Evolutionary conservation across 2,888 invertebrate species (phyloP).

Genomic region (Sepiola atlantica): DNA sequence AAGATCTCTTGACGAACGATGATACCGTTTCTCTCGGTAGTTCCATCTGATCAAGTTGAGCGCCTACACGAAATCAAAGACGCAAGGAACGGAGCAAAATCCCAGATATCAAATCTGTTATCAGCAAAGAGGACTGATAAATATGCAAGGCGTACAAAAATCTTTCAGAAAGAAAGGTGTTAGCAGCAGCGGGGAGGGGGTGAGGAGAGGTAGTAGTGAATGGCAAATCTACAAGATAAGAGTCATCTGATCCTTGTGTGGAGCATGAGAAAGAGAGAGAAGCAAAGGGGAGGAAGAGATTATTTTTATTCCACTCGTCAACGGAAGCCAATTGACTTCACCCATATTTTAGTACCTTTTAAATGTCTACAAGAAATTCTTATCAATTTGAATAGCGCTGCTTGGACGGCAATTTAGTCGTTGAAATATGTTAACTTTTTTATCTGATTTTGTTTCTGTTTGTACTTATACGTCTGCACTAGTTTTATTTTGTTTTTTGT

Average conservation of each 20-base stretch:
- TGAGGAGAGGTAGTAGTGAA: neutral
- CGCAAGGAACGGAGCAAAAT: neutral
- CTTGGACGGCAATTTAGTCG: neutral
- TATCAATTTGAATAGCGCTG: neutral
- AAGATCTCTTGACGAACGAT: neutral
- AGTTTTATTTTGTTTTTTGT: neutral
- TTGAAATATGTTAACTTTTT: neutral
- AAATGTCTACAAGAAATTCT: neutral
- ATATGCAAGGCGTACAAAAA: neutral
- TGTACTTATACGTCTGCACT: neutral
- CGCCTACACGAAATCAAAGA: constrained; percentile 19
- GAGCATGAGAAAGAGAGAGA: neutral
- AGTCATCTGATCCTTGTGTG: neutral
- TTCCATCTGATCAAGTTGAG: neutral
- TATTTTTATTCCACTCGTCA: neutral
- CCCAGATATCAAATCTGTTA: neutral
- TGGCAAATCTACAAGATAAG: neutral
- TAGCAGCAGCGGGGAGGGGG: neutral
- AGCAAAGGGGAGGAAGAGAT: no score
- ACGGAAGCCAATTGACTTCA: neutral
- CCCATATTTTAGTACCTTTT: neutral
- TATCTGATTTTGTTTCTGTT: no score
- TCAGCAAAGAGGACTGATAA: neutral
- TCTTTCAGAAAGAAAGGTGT: neutral
- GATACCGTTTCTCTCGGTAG: neutral